Evolutionary conservation across 2,888 invertebrate species (phyloP), one percentile per base, ranked within the genome.

Genomic region (Ferdinandea cuprea): DNA sequence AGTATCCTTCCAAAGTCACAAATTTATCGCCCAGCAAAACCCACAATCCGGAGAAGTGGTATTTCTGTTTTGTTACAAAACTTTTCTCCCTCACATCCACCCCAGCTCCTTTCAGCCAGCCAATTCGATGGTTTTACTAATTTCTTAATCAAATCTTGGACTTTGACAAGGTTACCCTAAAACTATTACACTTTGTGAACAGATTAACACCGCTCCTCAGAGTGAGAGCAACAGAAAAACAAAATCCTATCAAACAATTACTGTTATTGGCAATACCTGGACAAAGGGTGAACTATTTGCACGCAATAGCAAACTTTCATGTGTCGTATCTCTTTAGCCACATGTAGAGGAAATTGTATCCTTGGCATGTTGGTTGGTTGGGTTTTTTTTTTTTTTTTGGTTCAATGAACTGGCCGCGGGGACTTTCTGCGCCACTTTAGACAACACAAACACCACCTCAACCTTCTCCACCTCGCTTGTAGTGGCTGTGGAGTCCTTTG

Each of bases 211-310:
- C 15, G 21, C 11, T 35, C 13, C 2, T 8, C 30, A 1, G 11
- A 37, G 46, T 17, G 28, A 59, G 11, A 42, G 32, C 30, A 40
- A 7, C 37, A 25, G n/a, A n/a, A n/a, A n/a, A n/a, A n/a, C n/a
- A 52, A 72, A 80, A 80, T 80, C 56, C 61, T 68, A 63, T 74
- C 56, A 50, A 74, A 69, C 74, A 80, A 80, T 80, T 80, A 80
- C 74, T 11, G 48, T 74, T 63, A 80, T 80, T 80, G 68, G 19
- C 68, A 74, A 68, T 74, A 80, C 66, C 79, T 80, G 74, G n/a
- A 74, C 63, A 50, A 61, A 68, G 50, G 52, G 5, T 50, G 17
- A 13, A 30, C 59, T 61, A 25, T 28, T 28, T 9, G 7, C 42
- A 44, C 30, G 19, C 59, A 44, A 11, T 7, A 32, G 46, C 15